Evolutionary conservation across 1,140 invertebrate species (phyloP), one percentile per base, ranked within the genome.

Genomic region (Dryas iulia): DNA sequence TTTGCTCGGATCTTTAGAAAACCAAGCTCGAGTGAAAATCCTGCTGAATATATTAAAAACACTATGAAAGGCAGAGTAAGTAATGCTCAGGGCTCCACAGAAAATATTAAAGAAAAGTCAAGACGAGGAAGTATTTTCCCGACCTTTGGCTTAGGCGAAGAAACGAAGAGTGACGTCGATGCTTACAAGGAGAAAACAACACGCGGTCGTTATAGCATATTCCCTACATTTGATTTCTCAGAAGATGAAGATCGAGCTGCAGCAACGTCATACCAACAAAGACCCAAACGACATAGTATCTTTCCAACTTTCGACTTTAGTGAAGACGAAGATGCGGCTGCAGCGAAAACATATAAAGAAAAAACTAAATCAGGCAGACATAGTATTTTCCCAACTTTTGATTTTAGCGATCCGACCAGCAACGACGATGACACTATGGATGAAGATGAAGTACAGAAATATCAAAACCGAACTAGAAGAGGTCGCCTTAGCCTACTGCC

Each of bases 271-370:
- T 86, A 86, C 73, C 79, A 83, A 75, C 82, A 89, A 24, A 86
- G 84, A 75, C 77, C 78, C 39, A 91, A 91, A 69, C 70, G 89
- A 61, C 86, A 89, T 35, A 87, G 81, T 52, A 85, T 90, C 69
- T 91, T 91, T 58, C 89, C 89, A 0, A 81, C 82, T 12, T 91
- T 91, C 65, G 81, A 91, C 71, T 91, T 91, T 59, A 87, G 79
- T 59, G 86, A 84, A 91, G 80, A 85, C 65, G 79, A 83, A 58
- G 74, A 86, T 69, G 67, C 70, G 7, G 81, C 80, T 56, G 72
- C 80, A 28, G 68, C 72, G 57, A 84, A 74, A 64, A 78, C 74
- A 28, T 89, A 87, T 73, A 79, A 81, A 72, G 81, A 88, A 28
- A 89, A 84, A 70, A 74, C 79, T 47, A 88, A 87, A 72, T 78